Base-by-base conservation (phyloP, 2,113 vertebrate genomes). In the Brienomyrus brachyistius region DNA sequence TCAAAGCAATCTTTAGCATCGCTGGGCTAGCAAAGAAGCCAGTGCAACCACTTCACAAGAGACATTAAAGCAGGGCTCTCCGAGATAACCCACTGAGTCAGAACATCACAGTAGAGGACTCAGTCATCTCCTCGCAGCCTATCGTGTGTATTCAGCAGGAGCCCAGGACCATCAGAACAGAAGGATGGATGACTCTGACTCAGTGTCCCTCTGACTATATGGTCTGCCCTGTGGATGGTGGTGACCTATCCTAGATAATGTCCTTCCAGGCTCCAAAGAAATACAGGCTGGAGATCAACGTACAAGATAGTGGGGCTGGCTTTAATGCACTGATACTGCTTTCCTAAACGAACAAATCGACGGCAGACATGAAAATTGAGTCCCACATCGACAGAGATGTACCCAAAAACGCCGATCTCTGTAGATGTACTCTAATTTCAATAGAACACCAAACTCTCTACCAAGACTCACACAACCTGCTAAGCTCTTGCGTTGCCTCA, bases 131-230 rank as follows among this genome's bases (percentile, higher is more conserved):
- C 51, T 52, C n/a, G n/a, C 85, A 87, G n/a, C 15, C 51, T 54
- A 54, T 54, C 48, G 13, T 35, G 10, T 15, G 51, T 27, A 31
- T 54, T 27, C 11, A 56, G 51, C 15, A n/a, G n/a, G 11, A 54
- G 85, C 13, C 85, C 50, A 87, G 23, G 48, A 35, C 15, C 51
- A 87, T 23, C n/a, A 54, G 23, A 27, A 17, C 27, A 35, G n/a
- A 87, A 86, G 54, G n/a, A 87, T 87, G 85, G 27, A 87, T 27
- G 50, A 56, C 85, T 86, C 21, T 87, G 85, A 15, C 85, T 56
- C 50, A 35, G 27, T 1, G n/a, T 15, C n/a, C 15, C 51, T 54
- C 23, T 40, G 48, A 13, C 40, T 27, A 54, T 56, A 51, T 87
- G 51, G 50, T 87, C 48, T 56, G 13, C 51, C 27, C 51, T 19